These are phyloP conservation scores for Falco rusticolus DNA, from an alignment of 2,797 vertebrate genomes.

Conservation along the genomic window DNA sequence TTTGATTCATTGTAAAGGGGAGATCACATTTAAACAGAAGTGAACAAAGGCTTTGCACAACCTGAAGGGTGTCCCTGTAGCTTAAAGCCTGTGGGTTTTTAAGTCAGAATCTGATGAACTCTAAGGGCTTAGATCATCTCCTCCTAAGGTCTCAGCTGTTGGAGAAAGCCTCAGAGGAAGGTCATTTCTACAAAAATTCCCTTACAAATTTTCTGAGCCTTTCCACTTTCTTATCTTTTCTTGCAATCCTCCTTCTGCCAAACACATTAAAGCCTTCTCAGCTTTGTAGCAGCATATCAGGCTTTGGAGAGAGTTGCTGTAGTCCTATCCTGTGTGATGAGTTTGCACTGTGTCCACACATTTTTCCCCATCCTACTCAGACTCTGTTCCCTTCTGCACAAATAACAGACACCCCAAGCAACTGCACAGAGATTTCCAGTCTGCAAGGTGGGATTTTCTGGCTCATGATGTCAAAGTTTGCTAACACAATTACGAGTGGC, in stretches of 20 bases:
- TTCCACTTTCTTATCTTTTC: not conserved
- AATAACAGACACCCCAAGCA: not conserved
- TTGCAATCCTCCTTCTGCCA: not conserved
- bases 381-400: not conserved
- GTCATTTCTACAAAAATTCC: not conserved
- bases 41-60: not conserved
- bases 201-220: not conserved
- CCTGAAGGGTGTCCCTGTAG: not conserved
- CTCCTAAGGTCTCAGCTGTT: not conserved
- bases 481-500: not conserved
- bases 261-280: not conserved
- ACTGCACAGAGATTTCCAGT: not conserved
- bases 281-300: not conserved
- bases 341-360: not conserved
- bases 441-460: not conserved
- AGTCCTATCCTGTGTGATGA: not conserved
- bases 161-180: not conserved
- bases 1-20: constrained; percentile 3
- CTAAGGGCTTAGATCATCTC: not conserved
- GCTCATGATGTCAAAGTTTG: not conserved
- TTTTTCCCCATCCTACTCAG: not conserved
- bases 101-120: constrained; percentile 3
- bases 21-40: not conserved
- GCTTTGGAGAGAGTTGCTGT: not conserved
- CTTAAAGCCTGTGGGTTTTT: not conserved